Percentiles rank a stretch among this genome's conserved stretches.
These are phyloP conservation scores for Danio kyathit DNA, from an alignment of 2,797 vertebrate genomes.

Conservation along the genomic window DNA sequence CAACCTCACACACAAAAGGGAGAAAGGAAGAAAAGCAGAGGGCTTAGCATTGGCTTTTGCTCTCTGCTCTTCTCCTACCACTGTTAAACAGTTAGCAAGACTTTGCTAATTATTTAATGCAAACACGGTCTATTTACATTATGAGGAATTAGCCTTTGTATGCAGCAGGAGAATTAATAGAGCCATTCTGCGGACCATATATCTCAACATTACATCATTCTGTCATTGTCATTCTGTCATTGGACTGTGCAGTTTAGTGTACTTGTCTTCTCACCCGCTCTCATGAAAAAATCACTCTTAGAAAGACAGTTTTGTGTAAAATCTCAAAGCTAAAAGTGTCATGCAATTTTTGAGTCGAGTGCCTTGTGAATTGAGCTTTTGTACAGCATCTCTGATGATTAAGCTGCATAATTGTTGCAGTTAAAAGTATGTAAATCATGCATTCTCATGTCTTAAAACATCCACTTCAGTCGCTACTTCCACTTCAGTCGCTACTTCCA, in stretches of 20 bases:
- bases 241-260: background rate
- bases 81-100: constrained; percentile 66
- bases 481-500: background rate
- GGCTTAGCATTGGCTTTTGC: constrained; percentile 56
- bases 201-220: constrained; percentile 27
- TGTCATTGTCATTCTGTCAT: no score
- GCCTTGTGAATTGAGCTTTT: background rate
- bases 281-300: constrained; percentile 5
- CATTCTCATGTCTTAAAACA: constrained; percentile 12
- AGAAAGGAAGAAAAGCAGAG: constrained; percentile 26
- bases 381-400: constrained; percentile 4
- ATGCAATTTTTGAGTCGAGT: background rate
- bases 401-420: constrained; percentile 11
- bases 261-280: background rate
- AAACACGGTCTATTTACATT: constrained; percentile 70
- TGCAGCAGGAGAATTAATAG: constrained; percentile 51
- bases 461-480: background rate
- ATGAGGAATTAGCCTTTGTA: constrained; percentile 61
- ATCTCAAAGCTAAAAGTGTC: constrained; percentile 1
- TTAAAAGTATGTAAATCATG: background rate
- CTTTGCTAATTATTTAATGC: constrained; percentile 77
- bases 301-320: background rate
- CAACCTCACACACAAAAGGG: constrained; percentile 17
- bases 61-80: constrained; percentile 61
- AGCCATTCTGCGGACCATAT: constrained; percentile 7